Evolutionary conservation across 1,140 invertebrate species (phyloP).

Genomic region (Drosophila nasuta): DNA sequence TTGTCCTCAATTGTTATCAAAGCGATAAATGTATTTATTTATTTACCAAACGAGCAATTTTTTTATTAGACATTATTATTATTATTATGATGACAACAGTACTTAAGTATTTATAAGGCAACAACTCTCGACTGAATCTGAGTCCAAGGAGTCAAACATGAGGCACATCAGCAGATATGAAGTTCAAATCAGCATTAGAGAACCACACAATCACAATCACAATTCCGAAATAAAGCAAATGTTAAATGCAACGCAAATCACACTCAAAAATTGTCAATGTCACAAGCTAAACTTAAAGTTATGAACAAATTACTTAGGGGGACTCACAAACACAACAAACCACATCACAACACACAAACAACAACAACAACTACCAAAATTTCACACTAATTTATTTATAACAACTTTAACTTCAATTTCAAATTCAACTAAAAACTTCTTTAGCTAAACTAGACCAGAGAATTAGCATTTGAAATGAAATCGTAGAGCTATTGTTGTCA

Average conservation of each 20-base stretch:
- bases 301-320: conserved; percentile 16
- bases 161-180: conserved; percentile 37
- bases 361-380: neutral
- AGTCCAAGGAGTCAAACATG: conserved; percentile 36
- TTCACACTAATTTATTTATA: conserved; percentile 18
- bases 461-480: neutral
- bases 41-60: conserved; percentile 51
- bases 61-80: conserved; percentile 47
- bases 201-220: conserved; percentile 42
- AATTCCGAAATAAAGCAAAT: conserved; percentile 42
- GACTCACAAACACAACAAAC: conserved; percentile 10
- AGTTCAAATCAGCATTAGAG: conserved; percentile 60
- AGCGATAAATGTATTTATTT: conserved; percentile 72
- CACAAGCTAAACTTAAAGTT: conserved; percentile 30
- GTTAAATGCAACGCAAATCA: conserved; percentile 54
- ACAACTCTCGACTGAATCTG: conserved; percentile 31
- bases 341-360: neutral
- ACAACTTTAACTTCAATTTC: conserved; percentile 1
- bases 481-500: neutral
- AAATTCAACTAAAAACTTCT: conserved; percentile 20
- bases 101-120: conserved; percentile 33
- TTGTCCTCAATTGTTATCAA: conserved; percentile 78
- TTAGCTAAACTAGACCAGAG: conserved; percentile 13
- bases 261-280: conserved; percentile 19
- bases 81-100: neutral